Base-by-base conservation (phyloP, 2,888 invertebrate genomes). In the Drosophila tanythrix region DNA sequence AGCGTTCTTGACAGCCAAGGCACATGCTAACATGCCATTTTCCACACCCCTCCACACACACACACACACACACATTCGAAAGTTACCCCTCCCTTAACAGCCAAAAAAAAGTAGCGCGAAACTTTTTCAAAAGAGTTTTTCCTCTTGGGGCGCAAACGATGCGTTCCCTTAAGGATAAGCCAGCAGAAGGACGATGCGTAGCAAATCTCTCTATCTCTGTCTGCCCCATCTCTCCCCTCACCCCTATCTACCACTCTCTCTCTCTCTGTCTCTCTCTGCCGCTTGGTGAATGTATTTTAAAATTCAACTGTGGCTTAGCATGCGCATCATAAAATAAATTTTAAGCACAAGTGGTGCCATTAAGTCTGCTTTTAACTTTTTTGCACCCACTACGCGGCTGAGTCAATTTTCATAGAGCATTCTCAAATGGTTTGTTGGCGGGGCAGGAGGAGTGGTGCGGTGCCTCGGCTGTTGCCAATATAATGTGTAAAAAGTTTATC, bases 261-360 rank as follows among this genome's bases (percentile, higher is more conserved):
- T 57, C 33, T 51, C 18, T 3, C 51, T 38, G 27, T 58, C 35
- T 35, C 43, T 58, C 55, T 43, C 21, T 13, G 1, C 6, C 43
- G 21, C 21, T 11, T 21, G 15, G 7, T 67, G 76, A 35, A 56
- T 82, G 79, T 82, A 88, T 90, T 90, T 90, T 90, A 89, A 90
- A 90, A 90, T 89, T 89, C 90, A 89, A 88, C 89, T 87, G 87
- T 76, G 81, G 89, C 87, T 89, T 89, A 90, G 84, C 83, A 82
- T 82, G 74, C 76, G 87, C 87, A 83, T 88, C 89, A 88, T 83
- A 83, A 90, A 90, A 91, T 89, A 91, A 90, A 91, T 91, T 92
- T 90, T 86, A 83, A 86, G 81, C 86, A 73, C 85, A 88, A 87
- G 82, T 79, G 91, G 89, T 91, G 91, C 91, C 91, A 90, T 91